Percentiles rank a stretch among this genome's conserved stretches.
phyloP scores from a whole-genome alignment of 1,140 invertebrate species.

The Tigriopus japonicus region DNA sequence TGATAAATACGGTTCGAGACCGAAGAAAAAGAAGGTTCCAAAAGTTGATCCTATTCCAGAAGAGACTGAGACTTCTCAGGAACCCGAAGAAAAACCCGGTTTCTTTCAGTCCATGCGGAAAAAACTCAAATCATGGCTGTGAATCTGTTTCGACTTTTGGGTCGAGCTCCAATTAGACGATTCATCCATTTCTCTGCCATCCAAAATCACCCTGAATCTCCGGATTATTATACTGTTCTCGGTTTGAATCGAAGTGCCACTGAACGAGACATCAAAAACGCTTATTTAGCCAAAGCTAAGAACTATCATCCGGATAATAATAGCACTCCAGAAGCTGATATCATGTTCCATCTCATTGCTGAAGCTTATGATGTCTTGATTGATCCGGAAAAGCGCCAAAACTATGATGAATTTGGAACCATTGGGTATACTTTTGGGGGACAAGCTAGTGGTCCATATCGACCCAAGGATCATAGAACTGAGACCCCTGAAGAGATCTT shows the following conservation, averaged over 20 bases:
- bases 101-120: too few species aligned
- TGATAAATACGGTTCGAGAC: too few species aligned
- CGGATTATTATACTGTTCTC: slow-evolving; percentile 30
- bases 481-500: slow-evolving; percentile 8
- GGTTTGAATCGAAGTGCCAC: slow-evolving; percentile 27
- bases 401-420: slow-evolving; percentile 23
- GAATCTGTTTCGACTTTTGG: too few species aligned
- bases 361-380: slow-evolving; percentile 24
- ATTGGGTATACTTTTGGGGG: slow-evolving; percentile 4
- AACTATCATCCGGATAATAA: slow-evolving; percentile 22
- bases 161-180: too few species aligned
- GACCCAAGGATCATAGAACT: background rate
- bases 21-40: too few species aligned
- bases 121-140: too few species aligned
- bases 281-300: slow-evolving; percentile 28
- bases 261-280: slow-evolving; percentile 30
- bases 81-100: too few species aligned
- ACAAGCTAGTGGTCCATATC: background rate
- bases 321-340: slow-evolving; percentile 19
- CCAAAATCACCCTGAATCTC: too few species aligned
- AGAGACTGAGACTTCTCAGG: too few species aligned
- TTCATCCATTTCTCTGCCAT: too few species aligned
- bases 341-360: slow-evolving; percentile 20
- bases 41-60: too few species aligned
- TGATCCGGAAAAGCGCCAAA: slow-evolving; percentile 20